A percentile compares a stretch with the other conserved stretches of the same genome.
These are phyloP conservation scores for Diabrotica balteata DNA, from an alignment of 2,888 invertebrate genomes.

Conservation along the genomic window DNA sequence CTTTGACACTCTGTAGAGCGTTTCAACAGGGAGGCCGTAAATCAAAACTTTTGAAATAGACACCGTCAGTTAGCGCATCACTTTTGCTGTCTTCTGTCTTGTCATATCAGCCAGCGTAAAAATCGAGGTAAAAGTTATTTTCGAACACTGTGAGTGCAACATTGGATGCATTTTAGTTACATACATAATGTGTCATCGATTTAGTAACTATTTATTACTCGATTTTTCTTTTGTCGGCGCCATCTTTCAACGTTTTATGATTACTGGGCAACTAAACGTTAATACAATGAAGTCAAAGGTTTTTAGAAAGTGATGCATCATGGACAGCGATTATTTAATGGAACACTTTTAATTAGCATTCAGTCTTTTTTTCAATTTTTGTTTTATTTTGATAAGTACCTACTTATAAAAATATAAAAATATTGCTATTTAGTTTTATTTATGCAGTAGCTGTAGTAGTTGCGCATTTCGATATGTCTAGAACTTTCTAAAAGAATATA, in stretches of 20 bases:
- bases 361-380: no score
- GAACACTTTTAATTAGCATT: no score
- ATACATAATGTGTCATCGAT: conserved; percentile 25
- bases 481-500: no score
- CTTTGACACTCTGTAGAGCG: conserved; percentile 22
- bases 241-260: background rate
- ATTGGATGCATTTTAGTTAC: conserved; percentile 28
- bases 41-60: conserved; percentile 37
- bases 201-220: conserved; percentile 21
- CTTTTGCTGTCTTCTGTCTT: conserved; percentile 43
- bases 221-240: background rate
- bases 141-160: conserved; percentile 29
- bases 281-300: no score
- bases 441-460: no score
- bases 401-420: no score
- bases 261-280: background rate
- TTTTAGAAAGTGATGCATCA: no score
- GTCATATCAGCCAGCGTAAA: conserved; percentile 39
- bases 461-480: no score
- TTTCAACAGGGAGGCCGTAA: conserved; percentile 27
- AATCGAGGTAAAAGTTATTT: conserved; percentile 30
- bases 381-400: no score
- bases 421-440: no score
- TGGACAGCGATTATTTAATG: no score
- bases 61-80: conserved; percentile 39